phyloP scores from a whole-genome alignment of 2,888 invertebrate genomes.

The Caenorhabditis zanzibari region DNA sequence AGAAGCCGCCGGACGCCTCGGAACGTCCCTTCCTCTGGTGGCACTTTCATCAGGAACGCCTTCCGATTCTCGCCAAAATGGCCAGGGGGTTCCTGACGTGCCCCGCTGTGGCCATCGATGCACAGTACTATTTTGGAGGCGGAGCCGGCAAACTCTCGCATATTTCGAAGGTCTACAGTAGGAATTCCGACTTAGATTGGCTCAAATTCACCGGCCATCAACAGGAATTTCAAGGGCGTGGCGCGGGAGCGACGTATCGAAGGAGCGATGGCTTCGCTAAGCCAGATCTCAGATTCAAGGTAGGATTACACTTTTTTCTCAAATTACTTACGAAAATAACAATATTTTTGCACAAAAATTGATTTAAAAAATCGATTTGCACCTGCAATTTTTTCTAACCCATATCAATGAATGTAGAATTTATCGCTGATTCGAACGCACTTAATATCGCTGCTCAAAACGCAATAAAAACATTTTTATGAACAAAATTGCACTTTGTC shows the following conservation, averaged over 20 bases:
- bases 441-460: no score
- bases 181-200: not conserved
- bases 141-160: not conserved
- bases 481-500: no score
- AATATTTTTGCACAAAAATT: no score
- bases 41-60: not conserved
- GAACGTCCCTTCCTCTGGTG: slow-evolving; percentile 13
- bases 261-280: not conserved
- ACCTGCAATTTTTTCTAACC: no score
- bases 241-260: not conserved
- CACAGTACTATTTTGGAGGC: not conserved
- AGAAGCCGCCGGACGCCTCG: not conserved
- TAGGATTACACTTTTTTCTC: no score
- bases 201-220: not conserved
- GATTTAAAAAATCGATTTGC: no score
- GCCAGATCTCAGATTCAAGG: not conserved
- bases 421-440: no score
- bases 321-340: no score
- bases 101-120: slow-evolving; percentile 14
- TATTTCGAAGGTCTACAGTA: not conserved
- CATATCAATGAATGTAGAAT: no score
- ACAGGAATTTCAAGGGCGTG: slow-evolving; percentile 9
- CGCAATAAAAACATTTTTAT: no score
- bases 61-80: not conserved
- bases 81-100: slow-evolving; percentile 5